These are phyloP conservation scores for Oceanodroma tethys DNA, from an alignment of 2,113 vertebrate genomes.

Conservation along the genomic window DNA sequence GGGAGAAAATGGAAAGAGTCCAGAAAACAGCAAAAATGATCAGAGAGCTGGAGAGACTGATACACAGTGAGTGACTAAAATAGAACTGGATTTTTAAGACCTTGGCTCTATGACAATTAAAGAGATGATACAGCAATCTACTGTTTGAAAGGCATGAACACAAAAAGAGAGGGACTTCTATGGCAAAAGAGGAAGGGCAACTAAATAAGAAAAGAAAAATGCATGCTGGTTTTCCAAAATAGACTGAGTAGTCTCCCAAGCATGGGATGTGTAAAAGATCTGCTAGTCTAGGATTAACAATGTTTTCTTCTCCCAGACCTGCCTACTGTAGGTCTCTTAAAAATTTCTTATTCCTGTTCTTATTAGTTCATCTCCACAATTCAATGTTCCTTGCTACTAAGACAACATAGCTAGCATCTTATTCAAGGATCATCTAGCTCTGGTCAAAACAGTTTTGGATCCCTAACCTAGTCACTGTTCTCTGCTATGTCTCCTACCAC, in stretches of 20 bases:
- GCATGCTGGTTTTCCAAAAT: background rate
- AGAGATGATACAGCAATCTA: background rate
- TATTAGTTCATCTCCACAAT: background rate
- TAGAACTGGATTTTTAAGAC: constrained; percentile 35
- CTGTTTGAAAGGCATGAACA: background rate
- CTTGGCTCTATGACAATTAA: constrained; percentile 29
- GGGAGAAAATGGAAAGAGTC: background rate
- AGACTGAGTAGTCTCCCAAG: background rate
- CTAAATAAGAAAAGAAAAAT: background rate
- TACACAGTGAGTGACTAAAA: constrained; percentile 16
- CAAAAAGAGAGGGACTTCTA: background rate
- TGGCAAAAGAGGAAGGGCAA: background rate
- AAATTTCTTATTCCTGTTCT: background rate
- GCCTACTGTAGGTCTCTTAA: background rate
- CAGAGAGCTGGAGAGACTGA: background rate
- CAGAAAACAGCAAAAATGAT: constrained; percentile 9
- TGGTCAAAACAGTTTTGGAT: background rate
- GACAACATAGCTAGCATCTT: background rate
- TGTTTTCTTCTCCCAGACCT: background rate
- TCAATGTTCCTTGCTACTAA: background rate
- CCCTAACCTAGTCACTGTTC: background rate
- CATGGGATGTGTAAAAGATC: background rate
- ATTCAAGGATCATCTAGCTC: background rate
- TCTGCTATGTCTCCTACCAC: background rate
- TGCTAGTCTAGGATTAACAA: background rate